Percentiles rank a stretch among this genome's conserved stretches.
Evolutionary conservation across 2,113 vertebrate genomes (phyloP).

Genomic region (Chamaetylas fuelleborni): DNA sequence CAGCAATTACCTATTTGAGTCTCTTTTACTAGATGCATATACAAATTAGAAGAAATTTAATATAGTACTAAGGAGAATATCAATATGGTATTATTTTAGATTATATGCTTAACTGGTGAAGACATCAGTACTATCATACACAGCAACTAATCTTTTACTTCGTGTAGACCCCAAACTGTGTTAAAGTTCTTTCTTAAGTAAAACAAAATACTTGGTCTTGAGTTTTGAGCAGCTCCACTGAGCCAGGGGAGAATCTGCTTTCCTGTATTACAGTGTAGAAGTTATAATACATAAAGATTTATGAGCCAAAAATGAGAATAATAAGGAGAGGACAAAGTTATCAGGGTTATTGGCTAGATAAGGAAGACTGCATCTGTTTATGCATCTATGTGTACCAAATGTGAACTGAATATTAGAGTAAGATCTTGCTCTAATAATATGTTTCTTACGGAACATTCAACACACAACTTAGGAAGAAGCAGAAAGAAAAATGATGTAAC

Average conservation of each 20-base stretch:
- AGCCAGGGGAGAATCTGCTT: background rate
- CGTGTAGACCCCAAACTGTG: background rate
- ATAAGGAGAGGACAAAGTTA: background rate
- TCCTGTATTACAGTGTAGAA: background rate
- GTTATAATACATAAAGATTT: background rate
- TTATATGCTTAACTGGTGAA: background rate
- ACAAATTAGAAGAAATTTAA: background rate
- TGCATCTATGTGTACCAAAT: background rate
- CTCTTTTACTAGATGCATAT: background rate
- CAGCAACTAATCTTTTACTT: background rate
- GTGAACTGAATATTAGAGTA: background rate
- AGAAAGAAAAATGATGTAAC: background rate
- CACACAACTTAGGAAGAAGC: fast-evolving
- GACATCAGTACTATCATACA: background rate
- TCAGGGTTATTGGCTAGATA: background rate
- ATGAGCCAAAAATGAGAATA: background rate
- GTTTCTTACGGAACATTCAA: background rate
- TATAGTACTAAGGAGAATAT: background rate
- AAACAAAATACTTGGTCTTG: background rate
- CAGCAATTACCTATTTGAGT: background rate
- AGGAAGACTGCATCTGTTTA: background rate
- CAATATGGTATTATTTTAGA: background rate
- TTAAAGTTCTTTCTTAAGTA: background rate
- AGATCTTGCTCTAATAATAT: background rate
- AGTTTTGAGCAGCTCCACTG: background rate